These are phyloP conservation scores for Pelmatolapia mariae DNA, from an alignment of 2,113 vertebrate species.

Conservation along the genomic window DNA sequence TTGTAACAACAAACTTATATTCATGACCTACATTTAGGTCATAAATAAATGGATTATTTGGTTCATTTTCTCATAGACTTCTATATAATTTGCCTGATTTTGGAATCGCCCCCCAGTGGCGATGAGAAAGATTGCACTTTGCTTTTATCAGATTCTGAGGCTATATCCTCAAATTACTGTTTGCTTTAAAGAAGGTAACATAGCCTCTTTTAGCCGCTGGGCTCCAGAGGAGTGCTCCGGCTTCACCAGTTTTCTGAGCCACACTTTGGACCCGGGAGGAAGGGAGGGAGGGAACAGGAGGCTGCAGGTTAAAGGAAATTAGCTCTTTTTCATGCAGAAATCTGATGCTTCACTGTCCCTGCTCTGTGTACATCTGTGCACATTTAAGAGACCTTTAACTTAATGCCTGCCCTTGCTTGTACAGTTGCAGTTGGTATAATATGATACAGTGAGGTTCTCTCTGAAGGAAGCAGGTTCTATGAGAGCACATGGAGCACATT, in stretches of 20 bases:
- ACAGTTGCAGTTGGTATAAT: background rate
- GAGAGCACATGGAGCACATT: background rate
- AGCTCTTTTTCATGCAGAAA: background rate
- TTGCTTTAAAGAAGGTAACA: background rate
- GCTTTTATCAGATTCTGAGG: background rate
- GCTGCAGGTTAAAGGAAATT: background rate
- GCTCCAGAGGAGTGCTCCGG: background rate
- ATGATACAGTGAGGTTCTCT: background rate
- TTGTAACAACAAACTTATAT: background rate
- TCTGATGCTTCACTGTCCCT: background rate
- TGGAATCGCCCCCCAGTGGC: background rate
- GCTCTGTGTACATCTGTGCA: background rate
- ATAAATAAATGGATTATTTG: background rate
- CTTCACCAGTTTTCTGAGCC: background rate
- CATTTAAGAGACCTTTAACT: background rate
- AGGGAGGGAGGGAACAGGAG: background rate
- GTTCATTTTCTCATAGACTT: background rate
- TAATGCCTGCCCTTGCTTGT: background rate
- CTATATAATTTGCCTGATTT: background rate
- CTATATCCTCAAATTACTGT: background rate
- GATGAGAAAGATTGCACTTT: background rate
- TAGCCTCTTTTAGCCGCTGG: background rate
- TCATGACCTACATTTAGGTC: fast-evolving
- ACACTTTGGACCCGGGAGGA: background rate
- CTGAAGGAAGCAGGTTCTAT: background rate